These are phyloP conservation scores for Mirza zaza DNA, from an alignment of 2,113 vertebrate species.

Conservation along the genomic window DNA sequence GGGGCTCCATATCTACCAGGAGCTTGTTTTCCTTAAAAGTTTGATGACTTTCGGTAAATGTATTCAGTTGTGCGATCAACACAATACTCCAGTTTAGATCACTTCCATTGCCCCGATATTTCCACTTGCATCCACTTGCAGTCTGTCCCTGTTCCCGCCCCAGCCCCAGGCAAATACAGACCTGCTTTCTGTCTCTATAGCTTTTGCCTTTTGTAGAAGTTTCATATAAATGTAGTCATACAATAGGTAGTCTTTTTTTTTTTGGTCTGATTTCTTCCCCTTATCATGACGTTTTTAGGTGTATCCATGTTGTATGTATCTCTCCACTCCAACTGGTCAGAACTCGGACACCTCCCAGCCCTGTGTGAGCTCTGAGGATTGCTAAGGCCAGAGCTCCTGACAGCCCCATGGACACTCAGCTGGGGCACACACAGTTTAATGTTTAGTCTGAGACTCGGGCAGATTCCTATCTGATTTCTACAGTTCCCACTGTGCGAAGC, in stretches of 20 bases:
- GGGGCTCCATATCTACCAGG: rapidly evolving
- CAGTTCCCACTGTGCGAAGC: neutral
- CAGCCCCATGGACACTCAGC: neutral
- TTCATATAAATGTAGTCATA: neutral
- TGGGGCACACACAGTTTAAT: neutral
- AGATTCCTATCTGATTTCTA: neutral
- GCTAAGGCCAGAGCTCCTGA: neutral
- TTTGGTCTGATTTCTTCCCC: neutral
- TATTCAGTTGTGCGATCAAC: neutral
- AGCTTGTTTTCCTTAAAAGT: neutral
- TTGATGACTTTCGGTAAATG: neutral
- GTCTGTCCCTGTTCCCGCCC: neutral
- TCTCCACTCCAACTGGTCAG: neutral
- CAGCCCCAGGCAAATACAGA: neutral
- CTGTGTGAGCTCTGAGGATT: neutral
- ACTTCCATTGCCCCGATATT: neutral
- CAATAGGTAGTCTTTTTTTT: neutral
- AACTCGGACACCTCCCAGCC: neutral
- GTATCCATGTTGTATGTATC: neutral
- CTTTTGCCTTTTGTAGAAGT: neutral
- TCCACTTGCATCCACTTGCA: neutral
- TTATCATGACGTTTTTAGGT: neutral
- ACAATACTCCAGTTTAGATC: neutral
- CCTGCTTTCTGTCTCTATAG: neutral
- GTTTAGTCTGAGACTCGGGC: neutral